Base-by-base conservation (phyloP, 2,797 vertebrate genomes). In the Enteromius paludinosus region DNA sequence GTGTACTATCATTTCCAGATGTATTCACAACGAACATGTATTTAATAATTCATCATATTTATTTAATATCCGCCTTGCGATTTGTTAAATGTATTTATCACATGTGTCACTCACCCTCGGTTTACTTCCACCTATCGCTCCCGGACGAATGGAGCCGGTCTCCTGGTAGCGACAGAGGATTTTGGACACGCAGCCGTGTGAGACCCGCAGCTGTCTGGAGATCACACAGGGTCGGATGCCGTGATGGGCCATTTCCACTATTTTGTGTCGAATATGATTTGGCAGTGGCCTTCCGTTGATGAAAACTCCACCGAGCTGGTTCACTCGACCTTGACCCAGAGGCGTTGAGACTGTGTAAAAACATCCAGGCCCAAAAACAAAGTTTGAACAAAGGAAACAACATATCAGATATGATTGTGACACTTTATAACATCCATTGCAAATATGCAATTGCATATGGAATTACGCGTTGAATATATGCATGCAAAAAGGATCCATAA, bases 221-320 rank as follows among this genome's bases (percentile, higher is more conserved):
- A 99, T 99, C 84, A 99, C 98, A 76, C 98, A 99, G 89, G 98
- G 98, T 83, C 98, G 92, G 92, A 99, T 98, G 84, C 98, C 98
- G 68, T 99, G 98, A 86, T 99, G 98, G 14, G 98, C 98, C 98
- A 99, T 98, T 92, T 99, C 98, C 90, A 99, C 98, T 76, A 99
- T 99, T 94, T 99, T 99, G 91, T 99, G 98, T 54, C 98, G 96
- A 92, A 99, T 99, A 88, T 99, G 98, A 91, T 99, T 99, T 76
- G 98, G 98, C 83, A 99, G 90, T 0, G 98, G 98, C 69, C 98
- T 94, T 72, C 98, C 98, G 82, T 99, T 99, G 94, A 99, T 99
- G 93, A 99, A 99, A 86, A 99, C 97, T 79, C 97, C 97, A 17
- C 98, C 98, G 49, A 99, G 97, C 91, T 99, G 98, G 91, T 99